These are phyloP conservation scores for Mimas tiliae DNA, from an alignment of 2,888 invertebrate genomes.

Conservation along the genomic window DNA sequence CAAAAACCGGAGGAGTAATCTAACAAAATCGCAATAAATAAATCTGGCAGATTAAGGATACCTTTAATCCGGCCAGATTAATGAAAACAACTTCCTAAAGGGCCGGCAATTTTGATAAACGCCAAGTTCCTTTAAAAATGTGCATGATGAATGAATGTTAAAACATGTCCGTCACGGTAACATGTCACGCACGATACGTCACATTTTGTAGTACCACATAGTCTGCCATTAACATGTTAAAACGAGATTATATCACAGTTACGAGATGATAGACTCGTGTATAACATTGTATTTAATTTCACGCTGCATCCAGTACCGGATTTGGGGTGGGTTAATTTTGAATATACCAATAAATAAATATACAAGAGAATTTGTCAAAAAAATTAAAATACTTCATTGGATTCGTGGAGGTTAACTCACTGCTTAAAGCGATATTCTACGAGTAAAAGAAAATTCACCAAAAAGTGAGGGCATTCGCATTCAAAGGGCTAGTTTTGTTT, in stretches of 20 bases:
- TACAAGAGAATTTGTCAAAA: too few species aligned
- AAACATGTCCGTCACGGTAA: constrained; percentile 13
- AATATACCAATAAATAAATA: too few species aligned
- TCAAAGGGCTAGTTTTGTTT: too few species aligned
- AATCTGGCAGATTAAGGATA: neutral
- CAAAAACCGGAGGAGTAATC: neutral
- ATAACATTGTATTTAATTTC: neutral
- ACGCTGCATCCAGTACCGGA: neutral
- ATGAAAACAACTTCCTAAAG: neutral
- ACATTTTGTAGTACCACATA: constrained; percentile 24
- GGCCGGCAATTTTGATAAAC: constrained; percentile 43
- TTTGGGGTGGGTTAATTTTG: neutral
- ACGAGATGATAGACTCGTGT: constrained; percentile 14
- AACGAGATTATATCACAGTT: constrained; percentile 17
- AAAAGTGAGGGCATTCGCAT: too few species aligned
- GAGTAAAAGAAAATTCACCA: too few species aligned
- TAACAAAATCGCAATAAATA: neutral
- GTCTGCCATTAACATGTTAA: constrained; percentile 28
- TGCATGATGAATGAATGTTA: neutral
- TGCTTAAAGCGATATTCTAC: too few species aligned
- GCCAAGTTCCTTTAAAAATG: constrained; percentile 36
- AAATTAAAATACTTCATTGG: too few species aligned
- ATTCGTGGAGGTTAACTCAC: too few species aligned
- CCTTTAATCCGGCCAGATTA: neutral
- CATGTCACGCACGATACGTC: constrained; percentile 10